These are phyloP conservation scores for Thymelicus acteon DNA, from an alignment of 2,888 invertebrate genomes.

Conservation along the genomic window DNA sequence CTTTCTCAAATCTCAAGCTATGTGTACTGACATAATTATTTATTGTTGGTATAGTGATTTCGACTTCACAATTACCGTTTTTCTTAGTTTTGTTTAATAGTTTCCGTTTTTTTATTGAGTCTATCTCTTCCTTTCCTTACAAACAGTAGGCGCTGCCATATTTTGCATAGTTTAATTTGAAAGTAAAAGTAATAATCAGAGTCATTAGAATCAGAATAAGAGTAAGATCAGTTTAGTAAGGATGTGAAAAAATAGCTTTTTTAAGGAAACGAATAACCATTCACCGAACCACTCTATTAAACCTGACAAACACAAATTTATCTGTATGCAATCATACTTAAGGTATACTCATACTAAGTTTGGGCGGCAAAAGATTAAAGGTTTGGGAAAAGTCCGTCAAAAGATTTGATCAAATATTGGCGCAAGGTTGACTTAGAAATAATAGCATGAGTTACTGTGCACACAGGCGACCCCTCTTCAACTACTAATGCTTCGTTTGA, in stretches of 20 bases:
- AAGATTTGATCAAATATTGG: slow-evolving; percentile 79
- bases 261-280: background rate
- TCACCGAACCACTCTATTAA: slow-evolving; percentile 8
- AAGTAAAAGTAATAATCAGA: no score
- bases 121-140: no score
- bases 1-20: no score
- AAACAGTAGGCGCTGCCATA: no score
- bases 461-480: slow-evolving; percentile 74
- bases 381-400: slow-evolving; percentile 58
- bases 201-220: no score
- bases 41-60: no score
- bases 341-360: slow-evolving; percentile 46
- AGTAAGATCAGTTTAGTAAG: no score
- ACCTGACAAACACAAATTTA: slow-evolving; percentile 34
- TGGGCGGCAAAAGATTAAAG: slow-evolving; percentile 77
- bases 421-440: slow-evolving; percentile 78
- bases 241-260: background rate
- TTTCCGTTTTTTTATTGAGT: no score
- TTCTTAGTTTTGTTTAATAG: no score
- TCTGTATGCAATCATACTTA: slow-evolving; percentile 18
- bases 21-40: no score
- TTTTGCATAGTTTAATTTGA: no score
- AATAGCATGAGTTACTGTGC: slow-evolving; percentile 80
- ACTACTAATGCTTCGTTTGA: slow-evolving; percentile 71
- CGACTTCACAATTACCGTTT: no score